Conservation (phyloP, 2,888 invertebrate species). For the Yponomeuta sedellus region DNA sequence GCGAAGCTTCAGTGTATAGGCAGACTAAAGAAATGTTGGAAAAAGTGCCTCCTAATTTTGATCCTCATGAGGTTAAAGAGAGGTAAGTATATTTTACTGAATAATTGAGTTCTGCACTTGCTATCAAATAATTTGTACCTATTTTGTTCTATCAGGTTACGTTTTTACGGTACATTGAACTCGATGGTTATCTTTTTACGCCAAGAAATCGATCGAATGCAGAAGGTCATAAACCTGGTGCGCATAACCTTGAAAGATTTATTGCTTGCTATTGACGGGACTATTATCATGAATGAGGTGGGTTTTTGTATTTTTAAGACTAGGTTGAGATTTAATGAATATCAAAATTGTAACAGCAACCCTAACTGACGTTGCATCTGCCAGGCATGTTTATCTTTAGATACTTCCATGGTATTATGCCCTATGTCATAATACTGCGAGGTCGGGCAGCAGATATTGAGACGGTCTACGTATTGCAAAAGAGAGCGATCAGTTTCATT, state of each 20-base stretch:
- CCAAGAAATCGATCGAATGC: constrained; percentile 94
- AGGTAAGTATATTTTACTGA: constrained; percentile 50
- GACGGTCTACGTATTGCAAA: too few relatives aligned
- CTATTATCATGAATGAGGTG: constrained; percentile 94
- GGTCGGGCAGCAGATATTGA: too few relatives aligned
- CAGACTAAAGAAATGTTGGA: constrained; percentile 85
- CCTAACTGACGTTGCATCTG: too few relatives aligned
- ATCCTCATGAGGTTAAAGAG: constrained; percentile 86
- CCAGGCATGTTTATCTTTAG: too few relatives aligned
- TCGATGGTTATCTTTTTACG: constrained; percentile 92
- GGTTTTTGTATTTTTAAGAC: constrained; percentile 6
- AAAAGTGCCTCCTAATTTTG: constrained; percentile 86
- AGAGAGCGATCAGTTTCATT: too few relatives aligned
- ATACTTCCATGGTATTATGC: too few relatives aligned
- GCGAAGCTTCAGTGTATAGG: constrained; percentile 84
- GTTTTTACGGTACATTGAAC: constrained; percentile 79
- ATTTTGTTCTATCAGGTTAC: constrained; percentile 62
- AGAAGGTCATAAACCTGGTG: constrained; percentile 81
- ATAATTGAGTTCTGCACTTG: too few relatives aligned
- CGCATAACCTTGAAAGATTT: constrained; percentile 84
- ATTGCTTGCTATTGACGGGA: constrained; percentile 90
- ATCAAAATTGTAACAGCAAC: too few relatives aligned
- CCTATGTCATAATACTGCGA: too few relatives aligned
- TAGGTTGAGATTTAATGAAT: too few relatives aligned
- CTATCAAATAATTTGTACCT: background rate